phyloP scores from a whole-genome alignment of 2,113 vertebrate species.

The Indicator maculatus region DNA sequence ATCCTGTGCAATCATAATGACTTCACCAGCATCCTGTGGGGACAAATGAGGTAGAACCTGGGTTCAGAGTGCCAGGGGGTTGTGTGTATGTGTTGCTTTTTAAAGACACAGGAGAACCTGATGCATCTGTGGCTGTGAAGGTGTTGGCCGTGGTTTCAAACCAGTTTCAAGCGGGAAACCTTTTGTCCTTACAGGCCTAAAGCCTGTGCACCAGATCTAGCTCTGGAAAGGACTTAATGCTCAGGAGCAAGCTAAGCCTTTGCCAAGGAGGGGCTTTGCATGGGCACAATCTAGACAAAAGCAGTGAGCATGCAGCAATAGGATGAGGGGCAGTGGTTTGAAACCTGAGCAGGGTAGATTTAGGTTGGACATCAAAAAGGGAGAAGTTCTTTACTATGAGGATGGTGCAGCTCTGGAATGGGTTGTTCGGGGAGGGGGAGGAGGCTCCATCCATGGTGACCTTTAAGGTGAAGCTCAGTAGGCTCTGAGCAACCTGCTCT shows the following conservation, averaged over 20 bases:
- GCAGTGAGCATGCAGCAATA: not conserved
- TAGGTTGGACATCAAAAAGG: too few species aligned
- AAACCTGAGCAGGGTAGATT: too few species aligned
- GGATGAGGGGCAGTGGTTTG: too few species aligned
- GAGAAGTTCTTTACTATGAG: too few species aligned
- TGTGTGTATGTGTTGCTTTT: not conserved
- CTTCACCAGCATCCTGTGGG: slow-evolving; percentile 43
- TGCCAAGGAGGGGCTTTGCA: not conserved
- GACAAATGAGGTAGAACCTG: slow-evolving; percentile 24
- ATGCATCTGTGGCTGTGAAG: not conserved
- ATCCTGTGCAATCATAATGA: slow-evolving; percentile 24
- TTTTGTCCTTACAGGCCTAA: not conserved
- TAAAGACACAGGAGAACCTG: not conserved
- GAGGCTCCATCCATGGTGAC: too few species aligned
- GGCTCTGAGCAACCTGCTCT: too few species aligned
- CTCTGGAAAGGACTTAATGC: not conserved
- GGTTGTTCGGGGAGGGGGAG: too few species aligned
- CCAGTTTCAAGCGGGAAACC: not conserved
- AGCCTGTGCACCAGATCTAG: not conserved
- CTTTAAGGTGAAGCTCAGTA: too few species aligned
- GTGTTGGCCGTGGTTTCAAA: not conserved
- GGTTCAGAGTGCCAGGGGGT: not conserved
- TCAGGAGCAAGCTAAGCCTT: not conserved
- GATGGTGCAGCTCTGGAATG: too few species aligned
- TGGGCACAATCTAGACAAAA: not conserved